Percentiles rank a stretch among this genome's conserved stretches.
Evolutionary conservation across 2,888 invertebrate genomes (phyloP).

Genomic region (Apodemia zela): DNA sequence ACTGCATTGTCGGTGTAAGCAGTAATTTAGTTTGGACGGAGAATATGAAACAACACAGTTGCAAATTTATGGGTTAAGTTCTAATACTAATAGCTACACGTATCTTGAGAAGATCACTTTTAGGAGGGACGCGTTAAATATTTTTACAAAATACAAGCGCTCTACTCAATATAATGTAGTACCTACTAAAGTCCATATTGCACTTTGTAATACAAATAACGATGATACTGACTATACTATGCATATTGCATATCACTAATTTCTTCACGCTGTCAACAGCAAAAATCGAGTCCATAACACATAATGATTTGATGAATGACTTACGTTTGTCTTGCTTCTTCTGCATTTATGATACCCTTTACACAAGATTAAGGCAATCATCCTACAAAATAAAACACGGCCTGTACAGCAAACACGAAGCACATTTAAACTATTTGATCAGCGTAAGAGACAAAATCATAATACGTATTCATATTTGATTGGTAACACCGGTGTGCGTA

Average conservation of each 20-base stretch:
- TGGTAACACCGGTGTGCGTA: too few species aligned
- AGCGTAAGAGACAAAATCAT: too few species aligned
- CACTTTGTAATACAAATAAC: not conserved
- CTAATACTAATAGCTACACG: conserved; percentile 1
- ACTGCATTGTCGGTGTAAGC: conserved; percentile 8
- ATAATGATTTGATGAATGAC: too few species aligned
- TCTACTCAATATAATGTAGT: not conserved
- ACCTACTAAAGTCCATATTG: not conserved
- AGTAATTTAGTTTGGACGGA: conserved; percentile 4
- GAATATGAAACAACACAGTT: conserved; percentile 12
- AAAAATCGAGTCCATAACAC: too few species aligned
- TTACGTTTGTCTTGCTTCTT: too few species aligned
- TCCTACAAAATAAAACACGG: too few species aligned
- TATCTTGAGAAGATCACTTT: not conserved
- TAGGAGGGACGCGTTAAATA: not conserved
- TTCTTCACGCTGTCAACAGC: not conserved
- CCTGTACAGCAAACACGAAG: too few species aligned
- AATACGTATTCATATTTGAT: too few species aligned
- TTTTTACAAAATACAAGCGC: not conserved
- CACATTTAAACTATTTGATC: too few species aligned
- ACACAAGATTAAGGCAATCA: too few species aligned
- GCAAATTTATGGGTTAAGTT: conserved; percentile 13
- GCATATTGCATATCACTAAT: too few species aligned
- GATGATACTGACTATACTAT: not conserved
- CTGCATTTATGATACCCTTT: too few species aligned